phyloP scores from a whole-genome alignment of 1,140 invertebrate species.

The Mycetomoellerius zeteki region DNA sequence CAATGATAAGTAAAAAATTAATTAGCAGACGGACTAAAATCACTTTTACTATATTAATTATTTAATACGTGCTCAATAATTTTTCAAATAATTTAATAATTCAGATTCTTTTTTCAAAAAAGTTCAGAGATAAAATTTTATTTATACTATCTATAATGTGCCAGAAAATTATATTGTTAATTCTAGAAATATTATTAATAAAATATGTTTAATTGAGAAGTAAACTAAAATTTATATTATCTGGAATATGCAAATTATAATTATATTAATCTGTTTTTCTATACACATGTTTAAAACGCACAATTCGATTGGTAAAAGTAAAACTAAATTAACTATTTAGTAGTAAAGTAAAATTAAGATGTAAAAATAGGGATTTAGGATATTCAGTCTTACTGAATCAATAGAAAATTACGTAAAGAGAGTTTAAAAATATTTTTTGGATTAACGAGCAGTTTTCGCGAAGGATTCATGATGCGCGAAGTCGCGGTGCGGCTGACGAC shows the following conservation, averaged over 20 bases:
- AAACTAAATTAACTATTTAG: neutral
- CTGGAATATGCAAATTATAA: neutral
- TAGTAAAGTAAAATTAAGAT: neutral
- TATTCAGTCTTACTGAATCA: neutral
- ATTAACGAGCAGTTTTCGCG: constrained; percentile 11
- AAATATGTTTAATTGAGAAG: neutral
- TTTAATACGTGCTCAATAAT: neutral
- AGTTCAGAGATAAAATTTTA: neutral
- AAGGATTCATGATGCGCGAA: constrained; percentile 29
- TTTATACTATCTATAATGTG: neutral
- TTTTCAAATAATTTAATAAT: neutral
- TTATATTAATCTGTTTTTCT: neutral
- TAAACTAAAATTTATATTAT: neutral
- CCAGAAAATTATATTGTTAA: neutral
- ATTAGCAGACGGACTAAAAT: neutral
- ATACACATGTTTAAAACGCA: neutral
- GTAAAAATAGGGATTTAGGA: neutral
- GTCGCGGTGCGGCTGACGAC: constrained; percentile 46
- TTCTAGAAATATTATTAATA: neutral
- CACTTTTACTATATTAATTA: neutral
- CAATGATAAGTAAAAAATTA: constrained; percentile 15
- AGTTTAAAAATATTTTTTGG: constrained; percentile 8
- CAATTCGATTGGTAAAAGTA: neutral
- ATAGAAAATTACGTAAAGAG: neutral
- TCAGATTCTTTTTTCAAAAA: neutral